Base-by-base conservation (phyloP, 30 jellyfish, hydroid and myxozoan species). In the Chrysaora quinquecirrha region DNA sequence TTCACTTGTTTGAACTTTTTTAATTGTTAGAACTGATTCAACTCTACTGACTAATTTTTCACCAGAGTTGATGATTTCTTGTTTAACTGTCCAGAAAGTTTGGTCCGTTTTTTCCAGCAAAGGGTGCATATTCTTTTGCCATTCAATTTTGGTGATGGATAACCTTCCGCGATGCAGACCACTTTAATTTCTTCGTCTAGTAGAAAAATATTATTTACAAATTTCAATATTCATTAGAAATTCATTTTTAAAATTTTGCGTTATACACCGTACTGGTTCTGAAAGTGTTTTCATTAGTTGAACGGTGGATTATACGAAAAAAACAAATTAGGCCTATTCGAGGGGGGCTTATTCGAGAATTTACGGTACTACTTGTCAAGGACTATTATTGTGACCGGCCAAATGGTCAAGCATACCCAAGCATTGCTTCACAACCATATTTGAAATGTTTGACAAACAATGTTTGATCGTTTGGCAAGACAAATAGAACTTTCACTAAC, bases 101-200 rank as follows among this genome's bases (percentile, higher is more conserved):
- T n/a, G 30, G 11, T 61, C 64, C 28, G 74, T 32, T 32, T 69
- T 23, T 2, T 56, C 21, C 14, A 47, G 25, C 20, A 82, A 1
- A 20, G 61, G 71, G 48, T 70, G 92, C 79, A 82, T 49, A 33
- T 84, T 67, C 62, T 73, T 62, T 22, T 25, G 68, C 95, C 95
- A 84, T 9, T 30, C 33, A 9, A 84, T 64, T 27, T 46, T 84
- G 95, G 95, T 10, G 56, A 61, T 9, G 95, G 95, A 47, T 50
- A 84, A 18, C 95, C 95, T 61, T 69, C 71, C 9, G 83, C 87
- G 14, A 74, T 29, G 87, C 95, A 84, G n/a, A 52, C 30, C 19
- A 84, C 28, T 29, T 73, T 84, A 20, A 73, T 52, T 16, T 35
- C 75, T 24, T 73, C 87, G 19, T 87, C 95, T 84, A 67, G 6